Evolutionary conservation across 2,797 vertebrate genomes (phyloP), one percentile per base, ranked within the genome.

Genomic region (Anguilla marmorata): DNA sequence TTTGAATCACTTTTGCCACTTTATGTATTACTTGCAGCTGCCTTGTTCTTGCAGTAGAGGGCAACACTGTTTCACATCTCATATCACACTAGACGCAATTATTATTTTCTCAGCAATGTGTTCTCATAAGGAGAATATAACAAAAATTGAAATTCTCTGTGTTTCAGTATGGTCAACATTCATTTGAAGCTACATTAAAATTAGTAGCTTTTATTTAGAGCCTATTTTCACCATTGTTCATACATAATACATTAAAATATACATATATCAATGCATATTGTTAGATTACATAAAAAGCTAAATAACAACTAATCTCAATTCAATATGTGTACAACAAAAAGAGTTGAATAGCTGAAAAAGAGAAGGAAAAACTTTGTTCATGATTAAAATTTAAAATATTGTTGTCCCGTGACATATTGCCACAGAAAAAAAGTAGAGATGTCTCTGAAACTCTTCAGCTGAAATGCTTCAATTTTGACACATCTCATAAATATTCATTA

Each of bases 31-130:
- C 33, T 50, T 85, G 80, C 63, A 69, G 60, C 3, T 84, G 4
- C 63, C 63, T 74, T 30, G 3, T 45, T 72, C 4, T 33, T 50
- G 66, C 83, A 85, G 63, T 27, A 19, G 87, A 85, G 87, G 87
- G 66, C 82, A 85, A 84, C 16, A 52, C 6, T 60, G 79, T 50
- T 82, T 48, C 79, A 50, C 27, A 82, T 2, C 6, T 24, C 6
- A 48, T 48, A 19, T 5, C 45, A 50, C 69, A 79, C 37, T 45
- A 21, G 74, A 8, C 19, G 3, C 16, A 66, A 66, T 19, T 24
- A 3, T 60, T 60, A 60, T 21, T 60, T 12, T 6, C 27, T 1
- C 9, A 11, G 11, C 12, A 37, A 37, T 76, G 33, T 37, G 3
- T 37, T 37, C 3, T 45, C 7, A 16, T 45, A 4, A 37, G 14